Evolutionary conservation across 2,888 invertebrate genomes (phyloP).

Genomic region (Calameuta idolon): DNA sequence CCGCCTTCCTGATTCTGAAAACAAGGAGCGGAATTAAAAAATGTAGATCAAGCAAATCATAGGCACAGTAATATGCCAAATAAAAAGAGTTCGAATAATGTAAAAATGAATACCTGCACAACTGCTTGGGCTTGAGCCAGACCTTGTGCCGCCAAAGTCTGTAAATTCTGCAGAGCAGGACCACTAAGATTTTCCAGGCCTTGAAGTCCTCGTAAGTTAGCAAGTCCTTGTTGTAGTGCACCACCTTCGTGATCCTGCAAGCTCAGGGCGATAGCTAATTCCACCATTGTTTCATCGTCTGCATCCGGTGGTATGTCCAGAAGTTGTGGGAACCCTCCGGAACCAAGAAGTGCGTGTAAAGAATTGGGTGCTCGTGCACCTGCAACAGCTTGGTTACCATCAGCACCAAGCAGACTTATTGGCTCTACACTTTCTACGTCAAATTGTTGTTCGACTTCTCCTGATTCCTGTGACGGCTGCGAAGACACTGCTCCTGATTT

Average conservation of each 20-base stretch:
- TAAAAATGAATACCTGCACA: conserved; percentile 33
- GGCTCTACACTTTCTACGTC: conserved; percentile 74
- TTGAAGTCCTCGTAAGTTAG: conserved; percentile 63
- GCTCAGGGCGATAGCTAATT: conserved; percentile 94
- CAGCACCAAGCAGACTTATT: conserved; percentile 72
- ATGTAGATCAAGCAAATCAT: background rate
- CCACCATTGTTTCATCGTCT: conserved; percentile 97
- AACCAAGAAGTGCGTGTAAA: conserved; percentile 68
- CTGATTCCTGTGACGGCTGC: conserved; percentile 65
- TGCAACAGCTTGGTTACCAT: conserved; percentile 66
- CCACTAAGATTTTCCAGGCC: conserved; percentile 68
- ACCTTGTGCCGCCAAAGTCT: conserved; percentile 61
- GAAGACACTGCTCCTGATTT: conserved; percentile 51
- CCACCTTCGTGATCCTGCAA: conserved; percentile 84
- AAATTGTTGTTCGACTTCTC: conserved; percentile 70
- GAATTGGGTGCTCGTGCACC: conserved; percentile 55
- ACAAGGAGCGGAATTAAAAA: conserved; percentile 8
- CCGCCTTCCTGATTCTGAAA: conserved; percentile 68
- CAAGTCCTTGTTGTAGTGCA: conserved; percentile 66
- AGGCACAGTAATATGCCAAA: background rate
- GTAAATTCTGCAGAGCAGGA: conserved; percentile 59
- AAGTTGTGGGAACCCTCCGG: conserved; percentile 80
- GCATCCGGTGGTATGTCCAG: conserved; percentile 94
- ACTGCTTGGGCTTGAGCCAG: conserved; percentile 52
- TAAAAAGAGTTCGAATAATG: background rate